Base-by-base conservation (phyloP, 2,888 invertebrate genomes). In the Euplagia quadripunctaria region DNA sequence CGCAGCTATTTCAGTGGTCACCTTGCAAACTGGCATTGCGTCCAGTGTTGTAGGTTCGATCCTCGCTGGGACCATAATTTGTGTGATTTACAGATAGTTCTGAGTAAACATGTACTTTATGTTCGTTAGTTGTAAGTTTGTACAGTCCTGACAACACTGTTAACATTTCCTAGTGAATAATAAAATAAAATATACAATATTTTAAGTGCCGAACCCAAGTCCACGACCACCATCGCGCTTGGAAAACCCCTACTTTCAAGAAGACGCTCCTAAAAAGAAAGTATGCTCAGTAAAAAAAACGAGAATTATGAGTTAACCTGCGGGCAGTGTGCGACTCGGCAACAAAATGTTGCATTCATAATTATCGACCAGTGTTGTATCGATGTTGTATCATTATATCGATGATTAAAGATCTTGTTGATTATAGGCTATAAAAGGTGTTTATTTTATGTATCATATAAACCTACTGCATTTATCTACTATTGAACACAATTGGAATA, bases 331-430 rank as follows among this genome's bases (percentile, higher is more conserved):
- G 79, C 84, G 89, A 87, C 87, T 88, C 92, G 90, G 91, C 91
- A 92, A 93, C 94, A 91, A 91, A 93, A 92, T 91, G 91, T 90
- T 92, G 92, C 91, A 91, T 92, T 92, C 92, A 93, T 94, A 94
- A 94, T 94, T 94, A 94, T 93, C 92, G 91, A 91, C 89, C 86
- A 85, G 82, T 80, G 74, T 79, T 80, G 70, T 91, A 94, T 92
- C 88, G 93, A 87, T 90, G 93, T 84, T 90, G 93, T 31, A 61
- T 85, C 85, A 82, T 84, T 82, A 79, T 87, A 85, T 92, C 92
- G 88, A 88, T 88, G 82, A 82, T 79, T 72, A 75, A 74, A 77
- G 72, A 64, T 69, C 70, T 61, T 69, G 20, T 68, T 51, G 61
- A 61, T 14, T 46, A 55, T 58, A 20, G 16, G 31, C 16, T 31